Evolutionary conservation across 2,797 vertebrate species (phyloP).

Genomic region (Lithobates sylvaticus): DNA sequence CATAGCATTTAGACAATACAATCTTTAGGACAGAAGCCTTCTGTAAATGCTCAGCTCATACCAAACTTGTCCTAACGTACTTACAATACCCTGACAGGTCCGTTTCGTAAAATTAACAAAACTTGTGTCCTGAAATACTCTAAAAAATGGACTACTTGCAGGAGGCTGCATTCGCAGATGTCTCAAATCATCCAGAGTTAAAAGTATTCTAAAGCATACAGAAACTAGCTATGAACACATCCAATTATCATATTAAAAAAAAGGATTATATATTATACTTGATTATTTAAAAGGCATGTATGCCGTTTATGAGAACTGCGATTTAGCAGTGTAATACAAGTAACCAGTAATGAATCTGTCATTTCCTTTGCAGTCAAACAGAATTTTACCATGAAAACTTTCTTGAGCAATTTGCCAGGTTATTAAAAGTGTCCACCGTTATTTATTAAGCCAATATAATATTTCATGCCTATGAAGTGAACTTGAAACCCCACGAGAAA

Average conservation of each 20-base stretch:
- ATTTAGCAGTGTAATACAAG: neutral
- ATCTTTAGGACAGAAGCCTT: neutral
- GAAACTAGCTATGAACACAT: neutral
- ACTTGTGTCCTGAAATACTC: too few species aligned
- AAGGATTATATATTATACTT: neutral
- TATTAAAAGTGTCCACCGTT: neutral
- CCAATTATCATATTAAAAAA: neutral
- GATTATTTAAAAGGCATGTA: neutral
- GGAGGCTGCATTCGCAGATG: too few species aligned
- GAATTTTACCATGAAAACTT: slow-evolving; percentile 21
- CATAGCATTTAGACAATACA: neutral
- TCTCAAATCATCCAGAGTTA: too few species aligned
- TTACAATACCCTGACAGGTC: too few species aligned
- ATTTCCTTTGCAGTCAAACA: neutral
- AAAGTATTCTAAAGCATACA: neutral
- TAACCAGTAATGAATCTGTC: slow-evolving; percentile 1
- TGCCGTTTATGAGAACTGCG: neutral
- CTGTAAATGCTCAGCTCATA: neutral
- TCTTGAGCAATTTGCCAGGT: neutral
- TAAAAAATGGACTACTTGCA: too few species aligned
- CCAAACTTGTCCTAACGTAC: neutral
- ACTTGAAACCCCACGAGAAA: slow-evolving; percentile 10
- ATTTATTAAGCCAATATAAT: slow-evolving; percentile 19
- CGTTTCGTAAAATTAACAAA: too few species aligned
- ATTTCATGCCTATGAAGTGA: slow-evolving; percentile 7